Evolutionary conservation across 2,113 vertebrate genomes (phyloP), one percentile per base, ranked within the genome.

Genomic region (Butorides virescens): DNA sequence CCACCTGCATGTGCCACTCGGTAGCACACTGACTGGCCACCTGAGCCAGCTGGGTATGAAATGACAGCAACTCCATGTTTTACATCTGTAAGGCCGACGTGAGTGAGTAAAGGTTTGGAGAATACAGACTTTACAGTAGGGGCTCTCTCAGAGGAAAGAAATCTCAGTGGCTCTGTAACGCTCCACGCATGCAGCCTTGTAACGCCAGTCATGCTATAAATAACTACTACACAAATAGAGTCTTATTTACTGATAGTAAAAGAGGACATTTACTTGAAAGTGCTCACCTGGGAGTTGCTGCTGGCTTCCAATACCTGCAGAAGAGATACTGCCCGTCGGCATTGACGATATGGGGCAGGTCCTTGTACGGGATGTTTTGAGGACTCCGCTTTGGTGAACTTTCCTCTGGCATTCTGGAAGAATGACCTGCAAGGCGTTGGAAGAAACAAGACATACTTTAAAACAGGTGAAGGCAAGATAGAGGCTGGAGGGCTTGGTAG

Each of bases 241-340:
- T 44, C 17, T 3, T 83, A 76, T 49, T 73, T 77, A 85, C 50
- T 30, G 42, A 32, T 5, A 50, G 59, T 26, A 77, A 39, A 92
- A 56, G 89, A 81, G 67, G 34, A 72, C 10, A 55, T 52, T 49
- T 53, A n/a, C 37, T 79, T 44, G 17, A 8, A 87, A 77, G 34
- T 75, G 98, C 99, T 99, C 96, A 99, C 99, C 98, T 99, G 95
- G 99, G 98, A 37, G 98, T 89, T 36, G 90, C 88, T 20, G 86
- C 85, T n/a, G 99, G 99, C 92, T 99, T 99, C 99, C 99, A 99
- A 97, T 99, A 99, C 96, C 98, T 99, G 97, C 99, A 99, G 98
- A 99, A 99, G 94, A 99, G 98, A 97, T 99, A 96, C 97, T 98
- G 98, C 79, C 99, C 99, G 6, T 99, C 99, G 27, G 98, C 98